Evolutionary conservation across 2,888 invertebrate genomes (phyloP).

Genomic region (Agonopterix arenella): DNA sequence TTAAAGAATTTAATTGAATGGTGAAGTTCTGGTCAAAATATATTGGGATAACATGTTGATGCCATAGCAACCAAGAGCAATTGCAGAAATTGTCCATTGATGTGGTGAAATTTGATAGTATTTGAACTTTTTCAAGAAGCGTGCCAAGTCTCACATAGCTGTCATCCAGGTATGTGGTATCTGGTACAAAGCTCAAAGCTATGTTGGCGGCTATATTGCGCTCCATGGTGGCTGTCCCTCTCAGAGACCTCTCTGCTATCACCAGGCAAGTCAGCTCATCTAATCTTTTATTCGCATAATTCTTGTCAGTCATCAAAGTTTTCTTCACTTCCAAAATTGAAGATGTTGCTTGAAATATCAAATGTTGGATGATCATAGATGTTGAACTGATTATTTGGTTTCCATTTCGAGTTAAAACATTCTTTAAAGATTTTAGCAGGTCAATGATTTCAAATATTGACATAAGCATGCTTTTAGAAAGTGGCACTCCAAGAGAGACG

Average conservation of each 20-base stretch:
- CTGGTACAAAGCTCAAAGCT: conserved; percentile 81
- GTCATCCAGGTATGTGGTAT: conserved; percentile 78
- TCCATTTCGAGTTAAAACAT: conserved; percentile 81
- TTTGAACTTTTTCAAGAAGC: conserved; percentile 80
- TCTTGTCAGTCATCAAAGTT: conserved; percentile 78
- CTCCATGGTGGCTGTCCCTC: conserved; percentile 79
- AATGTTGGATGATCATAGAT: conserved; percentile 87
- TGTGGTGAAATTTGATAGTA: conserved; percentile 76
- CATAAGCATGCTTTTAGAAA: conserved; percentile 85
- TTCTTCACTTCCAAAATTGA: conserved; percentile 83
- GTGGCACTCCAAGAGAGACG: conserved; percentile 82
- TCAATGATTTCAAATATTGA: conserved; percentile 89
- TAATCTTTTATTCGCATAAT: conserved; percentile 80
- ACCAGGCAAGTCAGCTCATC: conserved; percentile 86
- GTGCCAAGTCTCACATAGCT: conserved; percentile 78
- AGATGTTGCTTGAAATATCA: conserved; percentile 84
- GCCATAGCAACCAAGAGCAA: conserved; percentile 89
- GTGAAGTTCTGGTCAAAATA: conserved; percentile 86
- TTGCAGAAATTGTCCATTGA: conserved; percentile 80
- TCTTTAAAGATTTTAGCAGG: conserved; percentile 85
- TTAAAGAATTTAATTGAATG: conserved; percentile 79
- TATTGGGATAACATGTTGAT: conserved; percentile 84
- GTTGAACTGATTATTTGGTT: conserved; percentile 83
- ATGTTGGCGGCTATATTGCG: conserved; percentile 81
- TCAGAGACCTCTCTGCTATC: conserved; percentile 82